Conservation (phyloP, 2,113 vertebrate genomes). For the Hippolais icterina region DNA sequence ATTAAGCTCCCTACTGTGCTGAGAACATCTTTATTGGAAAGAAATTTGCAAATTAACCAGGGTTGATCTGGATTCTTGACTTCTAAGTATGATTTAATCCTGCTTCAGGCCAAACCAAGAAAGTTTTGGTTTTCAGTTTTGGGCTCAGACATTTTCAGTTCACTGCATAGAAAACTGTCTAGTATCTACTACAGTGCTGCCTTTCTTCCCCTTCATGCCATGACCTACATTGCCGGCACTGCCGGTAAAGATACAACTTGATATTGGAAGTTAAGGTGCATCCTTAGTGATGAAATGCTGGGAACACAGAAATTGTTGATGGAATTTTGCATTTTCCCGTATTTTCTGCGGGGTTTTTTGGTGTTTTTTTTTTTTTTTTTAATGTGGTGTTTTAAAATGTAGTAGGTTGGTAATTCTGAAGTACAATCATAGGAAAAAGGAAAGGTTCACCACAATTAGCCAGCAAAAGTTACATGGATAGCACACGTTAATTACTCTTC, state of each 20-base stretch:
- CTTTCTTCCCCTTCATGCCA: not conserved
- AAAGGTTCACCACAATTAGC: not conserved
- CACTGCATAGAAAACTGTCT: not conserved
- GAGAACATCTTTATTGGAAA: not conserved
- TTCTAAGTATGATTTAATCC: not conserved
- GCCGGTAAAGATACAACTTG: rapidly evolving
- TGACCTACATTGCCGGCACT: rapidly evolving
- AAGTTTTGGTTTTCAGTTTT: not conserved
- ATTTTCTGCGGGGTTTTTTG: not conserved
- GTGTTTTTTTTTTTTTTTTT: not conserved
- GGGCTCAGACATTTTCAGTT: not conserved
- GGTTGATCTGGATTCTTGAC: not conserved
- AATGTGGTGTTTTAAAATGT: not conserved
- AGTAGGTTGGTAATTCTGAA: not conserved
- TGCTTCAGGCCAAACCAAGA: not conserved
- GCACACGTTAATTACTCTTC: not conserved
- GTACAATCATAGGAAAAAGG: not conserved
- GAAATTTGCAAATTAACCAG: not conserved
- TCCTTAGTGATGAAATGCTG: not conserved
- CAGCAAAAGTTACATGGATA: not conserved
- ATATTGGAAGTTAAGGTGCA: not conserved
- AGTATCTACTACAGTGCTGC: not conserved
- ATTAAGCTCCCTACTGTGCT: not conserved
- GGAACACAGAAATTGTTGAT: rapidly evolving
- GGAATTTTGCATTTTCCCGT: not conserved